Evolutionary conservation across 2,797 vertebrate genomes (phyloP).

Genomic region (Betta splendens): DNA sequence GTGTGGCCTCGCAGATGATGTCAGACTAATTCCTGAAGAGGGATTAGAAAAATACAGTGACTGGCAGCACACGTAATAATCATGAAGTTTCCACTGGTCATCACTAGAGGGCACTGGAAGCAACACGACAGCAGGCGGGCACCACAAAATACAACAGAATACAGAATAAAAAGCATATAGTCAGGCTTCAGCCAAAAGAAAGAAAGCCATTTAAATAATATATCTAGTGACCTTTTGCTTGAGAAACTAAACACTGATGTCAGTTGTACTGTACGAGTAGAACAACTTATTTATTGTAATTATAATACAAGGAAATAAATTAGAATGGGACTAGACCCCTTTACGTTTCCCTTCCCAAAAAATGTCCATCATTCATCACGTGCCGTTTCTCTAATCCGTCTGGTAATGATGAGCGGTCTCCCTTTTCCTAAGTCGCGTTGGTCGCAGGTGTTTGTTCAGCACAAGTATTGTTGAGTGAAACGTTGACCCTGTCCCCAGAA

Average conservation of each 20-base stretch:
- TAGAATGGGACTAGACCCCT: slow-evolving; percentile 47
- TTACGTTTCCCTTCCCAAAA: slow-evolving; percentile 25
- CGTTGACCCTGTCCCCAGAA: slow-evolving; percentile 25
- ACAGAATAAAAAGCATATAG: slow-evolving; percentile 77
- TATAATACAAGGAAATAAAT: slow-evolving; percentile 86
- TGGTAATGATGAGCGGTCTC: slow-evolving; percentile 33
- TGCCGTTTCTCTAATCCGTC: slow-evolving; percentile 49
- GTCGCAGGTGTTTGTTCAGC: slow-evolving; percentile 43
- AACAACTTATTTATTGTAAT: slow-evolving; percentile 79
- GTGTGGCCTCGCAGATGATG: slow-evolving; percentile 26
- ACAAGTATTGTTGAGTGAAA: slow-evolving; percentile 15
- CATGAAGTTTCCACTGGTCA: slow-evolving; percentile 80
- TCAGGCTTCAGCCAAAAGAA: slow-evolving; percentile 73
- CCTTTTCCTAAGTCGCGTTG: slow-evolving; percentile 35
- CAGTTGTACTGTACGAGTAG: slow-evolving; percentile 78
- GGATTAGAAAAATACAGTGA: slow-evolving; percentile 56
- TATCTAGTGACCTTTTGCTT: slow-evolving; percentile 67
- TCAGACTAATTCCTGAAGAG: slow-evolving; percentile 50
- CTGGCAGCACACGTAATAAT: slow-evolving; percentile 72
- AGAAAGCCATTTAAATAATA: slow-evolving; percentile 79
- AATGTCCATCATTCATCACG: slow-evolving; percentile 49
- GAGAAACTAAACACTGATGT: slow-evolving; percentile 79
- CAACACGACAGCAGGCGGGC: slow-evolving; percentile 83
- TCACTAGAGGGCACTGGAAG: slow-evolving; percentile 85
- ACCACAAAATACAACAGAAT: slow-evolving; percentile 79